Percentiles rank a stretch among this genome's conserved stretches.
Conservation (phyloP, 2,113 vertebrate genomes). For the Catharus minimus region DNA sequence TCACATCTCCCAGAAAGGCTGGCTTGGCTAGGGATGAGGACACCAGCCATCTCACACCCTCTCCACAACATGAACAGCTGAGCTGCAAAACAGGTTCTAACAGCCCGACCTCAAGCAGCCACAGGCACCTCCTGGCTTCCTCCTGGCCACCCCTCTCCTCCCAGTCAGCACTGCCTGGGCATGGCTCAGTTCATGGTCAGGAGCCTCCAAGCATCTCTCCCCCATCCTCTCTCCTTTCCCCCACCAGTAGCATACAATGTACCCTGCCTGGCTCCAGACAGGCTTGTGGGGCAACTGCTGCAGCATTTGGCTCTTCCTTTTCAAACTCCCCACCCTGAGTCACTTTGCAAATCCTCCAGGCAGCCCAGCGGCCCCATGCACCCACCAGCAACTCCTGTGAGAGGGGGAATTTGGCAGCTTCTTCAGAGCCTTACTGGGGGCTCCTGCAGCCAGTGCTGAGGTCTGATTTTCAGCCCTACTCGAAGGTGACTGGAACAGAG, state of each 20-base stretch:
- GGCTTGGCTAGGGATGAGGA: background rate
- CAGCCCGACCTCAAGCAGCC: background rate
- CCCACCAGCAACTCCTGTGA: rapidly evolving
- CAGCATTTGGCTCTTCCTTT: background rate
- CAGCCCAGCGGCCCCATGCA: rapidly evolving
- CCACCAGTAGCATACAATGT: background rate
- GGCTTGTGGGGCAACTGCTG: background rate
- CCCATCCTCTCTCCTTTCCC: background rate
- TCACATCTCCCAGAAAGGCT: background rate
- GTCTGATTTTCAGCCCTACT: background rate
- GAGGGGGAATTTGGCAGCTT: background rate
- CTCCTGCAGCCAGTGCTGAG: background rate
- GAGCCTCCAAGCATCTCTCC: background rate
- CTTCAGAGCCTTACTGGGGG: background rate
- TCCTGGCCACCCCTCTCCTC: background rate
- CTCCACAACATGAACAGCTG: background rate
- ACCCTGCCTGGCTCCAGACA: rapidly evolving
- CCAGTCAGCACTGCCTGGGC: background rate
- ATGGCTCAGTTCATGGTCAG: background rate
- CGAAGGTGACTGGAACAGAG: background rate
- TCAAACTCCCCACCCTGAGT: background rate
- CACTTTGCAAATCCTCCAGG: background rate
- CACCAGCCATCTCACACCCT: background rate
- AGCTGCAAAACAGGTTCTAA: background rate
- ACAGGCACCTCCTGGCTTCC: background rate